Conservation (phyloP, 2,888 invertebrate species). For the Chloromyia formosa region DNA sequence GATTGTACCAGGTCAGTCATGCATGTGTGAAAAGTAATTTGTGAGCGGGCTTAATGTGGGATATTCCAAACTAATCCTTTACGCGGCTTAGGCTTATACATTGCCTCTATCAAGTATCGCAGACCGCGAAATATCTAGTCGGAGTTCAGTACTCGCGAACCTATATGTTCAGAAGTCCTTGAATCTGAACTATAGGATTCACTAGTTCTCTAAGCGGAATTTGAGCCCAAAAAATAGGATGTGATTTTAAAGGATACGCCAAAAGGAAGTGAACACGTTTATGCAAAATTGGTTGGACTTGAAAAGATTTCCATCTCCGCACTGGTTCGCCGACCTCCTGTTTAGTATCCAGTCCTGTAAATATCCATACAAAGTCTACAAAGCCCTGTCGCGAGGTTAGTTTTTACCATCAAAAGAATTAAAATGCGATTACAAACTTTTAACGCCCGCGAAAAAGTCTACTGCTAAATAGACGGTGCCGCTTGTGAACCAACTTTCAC, state of each 20-base stretch:
- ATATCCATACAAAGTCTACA: background rate
- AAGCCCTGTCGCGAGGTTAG: conserved; percentile 14
- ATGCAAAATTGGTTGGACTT: too few relatives aligned
- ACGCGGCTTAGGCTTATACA: conserved; percentile 1
- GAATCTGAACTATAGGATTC: too few relatives aligned
- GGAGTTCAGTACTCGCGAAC: background rate
- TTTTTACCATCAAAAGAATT: conserved; percentile 42
- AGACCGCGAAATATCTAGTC: background rate
- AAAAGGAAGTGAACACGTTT: too few relatives aligned
- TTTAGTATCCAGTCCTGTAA: too few relatives aligned
- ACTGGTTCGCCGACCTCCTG: too few relatives aligned
- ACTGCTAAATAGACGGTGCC: background rate
- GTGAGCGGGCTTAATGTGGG: conserved; percentile 15
- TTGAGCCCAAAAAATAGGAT: too few relatives aligned
- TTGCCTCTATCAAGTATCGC: background rate
- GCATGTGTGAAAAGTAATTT: conserved; percentile 21
- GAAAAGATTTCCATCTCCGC: too few relatives aligned
- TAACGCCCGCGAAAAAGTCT: conserved; percentile 35
- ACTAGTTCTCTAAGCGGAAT: too few relatives aligned
- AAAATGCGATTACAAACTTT: conserved; percentile 45
- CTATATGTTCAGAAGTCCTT: too few relatives aligned
- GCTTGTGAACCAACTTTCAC: background rate
- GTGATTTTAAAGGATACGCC: too few relatives aligned
- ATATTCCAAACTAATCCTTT: conserved; percentile 9
- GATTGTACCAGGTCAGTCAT: background rate